These are phyloP conservation scores for Chiridota heheva DNA, from an alignment of 35 echinoderm and acorn worm species.

Conservation along the genomic window DNA sequence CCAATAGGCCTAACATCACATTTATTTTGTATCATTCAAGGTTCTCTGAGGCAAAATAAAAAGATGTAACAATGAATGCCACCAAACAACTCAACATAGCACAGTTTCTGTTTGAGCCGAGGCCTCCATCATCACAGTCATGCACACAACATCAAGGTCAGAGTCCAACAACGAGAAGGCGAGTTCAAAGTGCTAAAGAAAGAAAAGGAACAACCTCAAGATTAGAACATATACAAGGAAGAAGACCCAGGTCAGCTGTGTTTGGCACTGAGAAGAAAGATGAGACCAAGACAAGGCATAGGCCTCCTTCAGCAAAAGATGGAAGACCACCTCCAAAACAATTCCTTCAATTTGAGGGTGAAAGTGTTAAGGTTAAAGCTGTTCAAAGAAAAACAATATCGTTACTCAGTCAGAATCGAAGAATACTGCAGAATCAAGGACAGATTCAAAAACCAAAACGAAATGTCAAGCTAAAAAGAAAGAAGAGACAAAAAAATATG, in stretches of 20 bases:
- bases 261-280: background rate
- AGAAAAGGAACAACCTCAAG: background rate
- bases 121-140: background rate
- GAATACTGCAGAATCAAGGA: too few species aligned
- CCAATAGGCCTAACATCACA: too few species aligned
- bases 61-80: conserved; percentile 12
- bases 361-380: background rate
- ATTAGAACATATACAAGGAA: background rate
- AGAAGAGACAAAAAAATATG: background rate
- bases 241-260: conserved; percentile 18
- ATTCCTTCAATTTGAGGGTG: background rate
- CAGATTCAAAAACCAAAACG: background rate
- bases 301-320: conserved; percentile 9
- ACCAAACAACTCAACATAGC: conserved; percentile 1
- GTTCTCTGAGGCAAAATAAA: too few species aligned
- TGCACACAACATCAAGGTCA: background rate
- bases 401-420: background rate
- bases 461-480: background rate
- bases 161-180: conserved; percentile 5
- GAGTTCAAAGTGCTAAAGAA: conserved; percentile 32
- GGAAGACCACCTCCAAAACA: background rate
- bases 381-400: background rate
- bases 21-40: too few species aligned
- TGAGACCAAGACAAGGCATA: background rate
- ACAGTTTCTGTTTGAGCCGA: conserved; percentile 21